phyloP scores from a whole-genome alignment of 2,888 invertebrate species.

The Habrosyne pyritoides region DNA sequence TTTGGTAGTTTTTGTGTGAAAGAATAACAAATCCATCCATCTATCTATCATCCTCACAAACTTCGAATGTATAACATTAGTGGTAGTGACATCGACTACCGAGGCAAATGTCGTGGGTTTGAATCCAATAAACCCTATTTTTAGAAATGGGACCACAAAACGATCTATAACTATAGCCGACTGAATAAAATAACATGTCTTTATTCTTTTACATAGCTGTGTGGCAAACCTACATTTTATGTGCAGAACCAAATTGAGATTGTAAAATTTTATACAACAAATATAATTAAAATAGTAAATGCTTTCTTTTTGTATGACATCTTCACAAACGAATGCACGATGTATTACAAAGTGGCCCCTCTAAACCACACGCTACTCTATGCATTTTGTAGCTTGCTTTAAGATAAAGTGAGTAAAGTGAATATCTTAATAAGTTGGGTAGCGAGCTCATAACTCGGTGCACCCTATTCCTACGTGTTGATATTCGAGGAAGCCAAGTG shows the following conservation, averaged over 20 bases:
- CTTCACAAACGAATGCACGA: background rate
- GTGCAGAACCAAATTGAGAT: too few species aligned
- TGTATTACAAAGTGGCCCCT: background rate
- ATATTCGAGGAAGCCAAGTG: conserved; percentile 31
- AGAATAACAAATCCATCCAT: too few species aligned
- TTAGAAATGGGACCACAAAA: background rate
- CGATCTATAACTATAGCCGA: background rate
- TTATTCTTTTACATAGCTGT: too few species aligned
- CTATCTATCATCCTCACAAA: too few species aligned
- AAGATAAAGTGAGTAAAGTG: conserved; percentile 31
- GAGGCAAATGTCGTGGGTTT: background rate
- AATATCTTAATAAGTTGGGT: conserved; percentile 37
- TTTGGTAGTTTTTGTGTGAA: too few species aligned
- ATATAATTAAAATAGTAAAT: too few species aligned
- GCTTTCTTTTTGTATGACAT: too few species aligned
- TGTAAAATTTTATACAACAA: too few species aligned
- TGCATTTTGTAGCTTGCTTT: conserved; percentile 24
- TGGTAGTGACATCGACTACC: too few species aligned
- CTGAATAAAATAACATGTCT: background rate
- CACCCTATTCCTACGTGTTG: conserved; percentile 29
- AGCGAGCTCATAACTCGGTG: conserved; percentile 28
- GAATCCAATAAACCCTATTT: background rate
- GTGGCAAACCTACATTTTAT: too few species aligned
- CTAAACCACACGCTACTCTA: background rate
- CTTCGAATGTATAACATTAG: too few species aligned